A percentile compares a stretch with the other conserved stretches of the same genome.
These are phyloP conservation scores for Brachyptera risi DNA, from an alignment of 2,888 invertebrate species.

Conservation along the genomic window DNA sequence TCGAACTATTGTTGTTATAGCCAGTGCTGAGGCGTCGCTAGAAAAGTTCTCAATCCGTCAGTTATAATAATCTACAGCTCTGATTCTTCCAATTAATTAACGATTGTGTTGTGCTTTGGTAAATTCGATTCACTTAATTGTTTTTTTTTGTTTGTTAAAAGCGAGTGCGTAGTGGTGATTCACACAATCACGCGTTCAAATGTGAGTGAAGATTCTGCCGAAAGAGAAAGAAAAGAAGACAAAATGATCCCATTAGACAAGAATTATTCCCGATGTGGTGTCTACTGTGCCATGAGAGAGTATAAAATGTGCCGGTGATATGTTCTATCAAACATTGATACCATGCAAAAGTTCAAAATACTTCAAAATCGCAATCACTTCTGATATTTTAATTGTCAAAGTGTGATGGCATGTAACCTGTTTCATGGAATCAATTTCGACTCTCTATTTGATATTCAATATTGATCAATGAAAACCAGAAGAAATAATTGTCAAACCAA, in stretches of 20 bases:
- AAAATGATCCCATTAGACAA: slow-evolving; percentile 22
- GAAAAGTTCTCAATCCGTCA: slow-evolving; percentile 18
- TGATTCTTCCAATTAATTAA: not conserved
- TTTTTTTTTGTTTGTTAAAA: slow-evolving; percentile 14
- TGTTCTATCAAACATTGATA: no score
- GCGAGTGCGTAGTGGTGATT: slow-evolving; percentile 14
- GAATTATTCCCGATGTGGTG: no score
- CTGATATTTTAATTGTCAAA: no score
- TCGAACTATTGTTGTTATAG: slow-evolving; percentile 13
- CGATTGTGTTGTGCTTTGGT: slow-evolving; percentile 18
- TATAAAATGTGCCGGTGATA: not conserved
- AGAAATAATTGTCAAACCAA: no score
- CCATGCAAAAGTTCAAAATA: no score
- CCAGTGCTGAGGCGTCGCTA: slow-evolving; percentile 15
- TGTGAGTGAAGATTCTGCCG: slow-evolving; percentile 30
- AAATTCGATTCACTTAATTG: no score
- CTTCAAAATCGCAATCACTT: no score
- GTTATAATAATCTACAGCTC: slow-evolving; percentile 4
- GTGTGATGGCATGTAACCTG: no score
- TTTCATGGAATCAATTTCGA: no score
- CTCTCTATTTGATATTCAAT: no score
- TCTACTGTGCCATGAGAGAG: no score
- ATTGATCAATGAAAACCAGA: no score
- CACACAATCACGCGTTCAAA: slow-evolving; percentile 29
- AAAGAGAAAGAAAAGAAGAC: slow-evolving; percentile 26